Evolutionary conservation across 2,797 vertebrate species (phyloP).

Genomic region (Acropternis orthonyx): DNA sequence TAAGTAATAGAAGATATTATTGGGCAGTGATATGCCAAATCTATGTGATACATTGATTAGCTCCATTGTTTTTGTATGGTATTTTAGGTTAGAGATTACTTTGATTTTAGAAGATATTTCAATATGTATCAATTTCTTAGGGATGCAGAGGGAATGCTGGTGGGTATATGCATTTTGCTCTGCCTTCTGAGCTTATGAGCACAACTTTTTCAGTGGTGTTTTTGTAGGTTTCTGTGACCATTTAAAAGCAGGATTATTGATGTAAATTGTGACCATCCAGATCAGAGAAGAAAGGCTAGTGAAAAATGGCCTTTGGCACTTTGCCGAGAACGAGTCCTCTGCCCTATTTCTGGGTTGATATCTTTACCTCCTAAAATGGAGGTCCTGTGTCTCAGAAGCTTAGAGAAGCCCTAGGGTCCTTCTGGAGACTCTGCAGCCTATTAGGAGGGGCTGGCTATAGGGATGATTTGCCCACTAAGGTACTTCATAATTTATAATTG

Average conservation of each 20-base stretch:
- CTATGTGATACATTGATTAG: accelerated
- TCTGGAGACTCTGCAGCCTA: not conserved
- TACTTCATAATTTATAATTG: not conserved
- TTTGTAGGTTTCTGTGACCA: not conserved
- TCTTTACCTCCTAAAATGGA: not conserved
- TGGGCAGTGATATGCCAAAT: not conserved
- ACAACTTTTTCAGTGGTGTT: not conserved
- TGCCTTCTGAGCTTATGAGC: not conserved
- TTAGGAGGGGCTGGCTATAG: not conserved
- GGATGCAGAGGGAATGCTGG: not conserved
- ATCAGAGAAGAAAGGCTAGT: not conserved
- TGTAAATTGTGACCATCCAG: not conserved
- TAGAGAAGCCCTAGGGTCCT: not conserved
- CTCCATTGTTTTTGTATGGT: not conserved
- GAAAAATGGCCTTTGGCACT: not conserved
- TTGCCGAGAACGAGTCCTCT: not conserved
- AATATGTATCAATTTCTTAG: not conserved
- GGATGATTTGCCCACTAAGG: not conserved
- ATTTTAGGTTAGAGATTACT: not conserved
- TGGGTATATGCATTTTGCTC: not conserved
- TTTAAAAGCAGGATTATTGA: not conserved
- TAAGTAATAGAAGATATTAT: not conserved
- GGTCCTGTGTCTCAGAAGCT: not conserved
- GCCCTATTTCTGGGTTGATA: not conserved
- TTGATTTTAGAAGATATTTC: not conserved